Percentiles rank a stretch among this genome's conserved stretches.
phyloP scores from a whole-genome alignment of 2,797 vertebrate species.

The Mormyrus hasselquistii region DNA sequence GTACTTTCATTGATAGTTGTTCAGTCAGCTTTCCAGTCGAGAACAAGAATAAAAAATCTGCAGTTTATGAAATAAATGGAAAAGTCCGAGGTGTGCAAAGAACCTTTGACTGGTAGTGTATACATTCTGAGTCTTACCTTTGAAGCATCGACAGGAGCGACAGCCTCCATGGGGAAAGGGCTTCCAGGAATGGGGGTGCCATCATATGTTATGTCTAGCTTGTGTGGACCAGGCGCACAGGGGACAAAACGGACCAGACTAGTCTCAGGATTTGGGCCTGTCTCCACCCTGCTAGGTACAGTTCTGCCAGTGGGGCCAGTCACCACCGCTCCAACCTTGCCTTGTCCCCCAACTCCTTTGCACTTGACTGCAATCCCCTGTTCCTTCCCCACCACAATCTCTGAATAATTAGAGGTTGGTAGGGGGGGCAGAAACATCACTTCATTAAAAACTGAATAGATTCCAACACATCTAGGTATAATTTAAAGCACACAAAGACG shows the following conservation, averaged over 20 bases:
- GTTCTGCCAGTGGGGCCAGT: constrained; percentile 66
- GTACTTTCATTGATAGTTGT: background rate
- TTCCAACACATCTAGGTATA: background rate
- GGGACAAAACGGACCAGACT: constrained; percentile 82
- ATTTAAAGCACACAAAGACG: background rate
- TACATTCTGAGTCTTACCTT: constrained; percentile 57
- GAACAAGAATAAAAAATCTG: background rate
- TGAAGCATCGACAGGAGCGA: constrained; percentile 76
- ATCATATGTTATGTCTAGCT: constrained; percentile 84
- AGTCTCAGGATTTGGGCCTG: constrained; percentile 73
- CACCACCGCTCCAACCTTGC: constrained; percentile 79
- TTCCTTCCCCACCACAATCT: constrained; percentile 82
- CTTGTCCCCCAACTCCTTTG: constrained; percentile 86
- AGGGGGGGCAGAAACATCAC: background rate
- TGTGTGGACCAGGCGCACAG: constrained; percentile 76
- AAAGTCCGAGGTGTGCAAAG: background rate
- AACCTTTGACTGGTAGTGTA: background rate
- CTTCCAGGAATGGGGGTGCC: constrained; percentile 77
- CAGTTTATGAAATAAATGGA: background rate
- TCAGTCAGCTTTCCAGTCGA: background rate
- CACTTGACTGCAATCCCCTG: constrained; percentile 82
- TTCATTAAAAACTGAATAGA: background rate
- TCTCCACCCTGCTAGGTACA: constrained; percentile 79
- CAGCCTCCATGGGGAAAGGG: constrained; percentile 75
- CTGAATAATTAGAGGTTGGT: constrained; percentile 45